Evolutionary conservation across 2,797 vertebrate genomes (phyloP).

Genomic region (Amphiprion clarkii): DNA sequence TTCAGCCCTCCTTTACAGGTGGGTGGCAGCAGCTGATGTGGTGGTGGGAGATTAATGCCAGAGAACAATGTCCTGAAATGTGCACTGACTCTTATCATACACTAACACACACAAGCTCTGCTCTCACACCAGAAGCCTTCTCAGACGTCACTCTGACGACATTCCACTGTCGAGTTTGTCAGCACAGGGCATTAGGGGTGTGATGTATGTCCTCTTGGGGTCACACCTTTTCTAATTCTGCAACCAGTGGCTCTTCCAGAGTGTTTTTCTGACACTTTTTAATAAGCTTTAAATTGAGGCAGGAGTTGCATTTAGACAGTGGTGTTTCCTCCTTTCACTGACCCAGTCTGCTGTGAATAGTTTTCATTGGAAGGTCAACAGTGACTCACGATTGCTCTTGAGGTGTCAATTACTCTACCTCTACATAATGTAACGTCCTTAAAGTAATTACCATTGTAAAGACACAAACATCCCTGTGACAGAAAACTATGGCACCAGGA

Average conservation of each 20-base stretch:
- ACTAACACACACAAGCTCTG: constrained; percentile 61
- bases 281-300: constrained; percentile 25
- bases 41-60: constrained; percentile 42
- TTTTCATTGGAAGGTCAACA: background rate
- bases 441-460: constrained; percentile 3
- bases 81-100: constrained; percentile 74
- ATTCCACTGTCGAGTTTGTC: constrained; percentile 58
- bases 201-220: constrained; percentile 67
- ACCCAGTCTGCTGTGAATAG: background rate
- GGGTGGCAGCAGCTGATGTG: constrained; percentile 53
- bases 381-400: background rate
- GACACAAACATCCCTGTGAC: constrained; percentile 1
- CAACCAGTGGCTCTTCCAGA: constrained; percentile 16
- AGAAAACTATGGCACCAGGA: background rate
- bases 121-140: constrained; percentile 31
- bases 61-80: constrained; percentile 63
- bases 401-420: background rate
- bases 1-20: constrained; percentile 45
- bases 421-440: background rate
- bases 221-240: constrained; percentile 43
- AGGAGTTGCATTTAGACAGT: background rate
- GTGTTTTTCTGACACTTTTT: constrained; percentile 14
- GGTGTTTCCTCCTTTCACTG: background rate
- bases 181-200: constrained; percentile 48
- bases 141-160: constrained; percentile 69